phyloP scores from a whole-genome alignment of 64 coral and sea anemone species.

The Pocillopora verrucosa region DNA sequence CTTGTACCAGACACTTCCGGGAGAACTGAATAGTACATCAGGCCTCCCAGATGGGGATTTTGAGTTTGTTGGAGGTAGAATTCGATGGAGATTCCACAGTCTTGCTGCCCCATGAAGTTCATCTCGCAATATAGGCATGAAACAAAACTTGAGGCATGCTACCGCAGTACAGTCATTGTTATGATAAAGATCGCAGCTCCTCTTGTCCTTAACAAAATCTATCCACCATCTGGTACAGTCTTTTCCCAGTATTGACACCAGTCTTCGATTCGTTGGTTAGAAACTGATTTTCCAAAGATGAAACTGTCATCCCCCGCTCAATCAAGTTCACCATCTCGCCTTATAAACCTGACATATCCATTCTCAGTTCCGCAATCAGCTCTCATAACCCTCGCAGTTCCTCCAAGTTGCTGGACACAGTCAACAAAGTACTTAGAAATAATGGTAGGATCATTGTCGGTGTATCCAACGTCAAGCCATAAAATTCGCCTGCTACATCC shows the following conservation, averaged over 20 bases:
- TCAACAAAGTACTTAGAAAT: slow-evolving; percentile 11
- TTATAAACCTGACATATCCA: neutral
- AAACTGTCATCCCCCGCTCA: slow-evolving; percentile 45
- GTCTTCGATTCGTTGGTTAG: slow-evolving; percentile 53
- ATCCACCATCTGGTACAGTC: slow-evolving; percentile 53
- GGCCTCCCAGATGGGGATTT: slow-evolving; percentile 26
- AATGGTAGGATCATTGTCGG: neutral
- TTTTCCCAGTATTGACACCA: slow-evolving; percentile 37
- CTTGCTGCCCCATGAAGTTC: slow-evolving; percentile 44
- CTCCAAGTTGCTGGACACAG: slow-evolving; percentile 7
- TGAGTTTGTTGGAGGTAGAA: slow-evolving; percentile 28
- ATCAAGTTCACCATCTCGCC: neutral
- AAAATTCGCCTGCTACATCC: neutral
- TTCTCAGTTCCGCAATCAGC: slow-evolving; percentile 7
- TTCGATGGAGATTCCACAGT: too few species aligned
- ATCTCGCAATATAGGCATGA: slow-evolving; percentile 29
- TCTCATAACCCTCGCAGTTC: neutral
- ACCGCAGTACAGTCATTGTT: slow-evolving; percentile 35
- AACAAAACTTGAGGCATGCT: slow-evolving; percentile 53
- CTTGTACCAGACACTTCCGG: slow-evolving; percentile 19
- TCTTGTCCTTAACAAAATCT: slow-evolving; percentile 44
- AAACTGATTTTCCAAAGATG: slow-evolving; percentile 44
- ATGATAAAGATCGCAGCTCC: slow-evolving; percentile 26
- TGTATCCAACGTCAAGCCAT: too few species aligned
- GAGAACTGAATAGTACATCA: slow-evolving; percentile 14